Conservation (phyloP, 2,797 vertebrate species). For the Xenopus petersii region DNA sequence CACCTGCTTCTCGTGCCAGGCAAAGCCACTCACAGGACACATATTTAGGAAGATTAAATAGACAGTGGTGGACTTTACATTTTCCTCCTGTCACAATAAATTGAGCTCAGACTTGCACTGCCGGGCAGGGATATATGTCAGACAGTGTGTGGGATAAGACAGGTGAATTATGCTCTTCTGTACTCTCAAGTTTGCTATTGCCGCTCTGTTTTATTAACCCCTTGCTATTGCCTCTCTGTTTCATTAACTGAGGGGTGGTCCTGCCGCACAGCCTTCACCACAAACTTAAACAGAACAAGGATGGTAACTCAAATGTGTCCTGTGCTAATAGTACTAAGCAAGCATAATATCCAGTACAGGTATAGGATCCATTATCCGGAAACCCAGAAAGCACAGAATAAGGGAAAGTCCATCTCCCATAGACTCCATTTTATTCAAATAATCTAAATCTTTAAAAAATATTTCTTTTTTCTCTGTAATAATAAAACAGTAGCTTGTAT, state of each 20-base stretch:
- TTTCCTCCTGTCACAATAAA: slow-evolving; percentile 33
- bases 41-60: slow-evolving; percentile 3
- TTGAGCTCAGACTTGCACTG: slow-evolving; percentile 9
- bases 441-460: no score
- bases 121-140: slow-evolving; percentile 25
- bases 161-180: not conserved
- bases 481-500: no score
- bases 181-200: not conserved
- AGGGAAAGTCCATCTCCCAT: no score
- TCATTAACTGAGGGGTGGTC: not conserved
- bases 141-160: slow-evolving; percentile 10
- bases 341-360: no score
- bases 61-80: slow-evolving; percentile 16
- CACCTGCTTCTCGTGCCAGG: not conserved
- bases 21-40: not conserved
- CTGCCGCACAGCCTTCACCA: no score
- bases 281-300: no score
- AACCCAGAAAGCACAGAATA: no score
- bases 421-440: no score
- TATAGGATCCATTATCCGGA: no score
- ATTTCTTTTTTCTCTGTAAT: no score
- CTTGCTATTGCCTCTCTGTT: not conserved
- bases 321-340: no score
- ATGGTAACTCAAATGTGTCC: no score
- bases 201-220: slow-evolving; percentile 4